A percentile compares a stretch with the other conserved stretches of the same genome.
phyloP scores from a whole-genome alignment of 2,797 vertebrate species.

The Streptopelia turtur region DNA sequence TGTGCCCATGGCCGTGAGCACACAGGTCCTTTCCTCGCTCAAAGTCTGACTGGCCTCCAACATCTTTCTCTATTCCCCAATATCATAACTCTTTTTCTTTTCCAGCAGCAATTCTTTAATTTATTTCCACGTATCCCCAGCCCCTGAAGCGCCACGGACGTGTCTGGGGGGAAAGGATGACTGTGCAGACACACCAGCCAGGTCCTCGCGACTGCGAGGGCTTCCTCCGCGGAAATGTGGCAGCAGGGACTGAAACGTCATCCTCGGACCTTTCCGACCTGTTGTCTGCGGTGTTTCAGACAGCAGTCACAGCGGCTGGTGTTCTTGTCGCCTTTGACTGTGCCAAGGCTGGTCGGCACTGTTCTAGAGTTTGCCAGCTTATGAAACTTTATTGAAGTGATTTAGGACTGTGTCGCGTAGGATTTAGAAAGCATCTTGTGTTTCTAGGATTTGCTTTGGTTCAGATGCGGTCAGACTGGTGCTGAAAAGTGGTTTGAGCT shows the following conservation, averaged over 20 bases:
- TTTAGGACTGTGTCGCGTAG: not conserved
- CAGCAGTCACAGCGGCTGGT: rapidly evolving
- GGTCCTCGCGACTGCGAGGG: rapidly evolving
- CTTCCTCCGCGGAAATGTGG: not conserved
- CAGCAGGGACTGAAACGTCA: rapidly evolving
- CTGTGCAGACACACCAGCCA: not conserved
- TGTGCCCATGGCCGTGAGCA: not conserved
- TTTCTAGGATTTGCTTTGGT: constrained; percentile 31
- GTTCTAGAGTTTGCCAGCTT: not conserved
- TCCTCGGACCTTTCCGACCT: not conserved
- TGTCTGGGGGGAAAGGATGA: not conserved
- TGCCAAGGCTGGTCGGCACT: rapidly evolving
- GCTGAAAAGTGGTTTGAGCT: not conserved
- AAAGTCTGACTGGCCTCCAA: not conserved
- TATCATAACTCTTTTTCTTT: not conserved
- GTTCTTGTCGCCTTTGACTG: not conserved
- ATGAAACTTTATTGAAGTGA: not conserved
- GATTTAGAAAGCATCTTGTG: not conserved
- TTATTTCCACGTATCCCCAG: not conserved
- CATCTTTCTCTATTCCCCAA: not conserved
- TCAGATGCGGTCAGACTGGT: not conserved
- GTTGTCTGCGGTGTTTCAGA: not conserved
- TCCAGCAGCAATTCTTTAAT: not conserved
- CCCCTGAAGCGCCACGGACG: too few relatives aligned
- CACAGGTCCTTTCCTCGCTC: not conserved